Conservation (phyloP, 1,140 invertebrate genomes). For the Araneus ventricosus region DNA sequence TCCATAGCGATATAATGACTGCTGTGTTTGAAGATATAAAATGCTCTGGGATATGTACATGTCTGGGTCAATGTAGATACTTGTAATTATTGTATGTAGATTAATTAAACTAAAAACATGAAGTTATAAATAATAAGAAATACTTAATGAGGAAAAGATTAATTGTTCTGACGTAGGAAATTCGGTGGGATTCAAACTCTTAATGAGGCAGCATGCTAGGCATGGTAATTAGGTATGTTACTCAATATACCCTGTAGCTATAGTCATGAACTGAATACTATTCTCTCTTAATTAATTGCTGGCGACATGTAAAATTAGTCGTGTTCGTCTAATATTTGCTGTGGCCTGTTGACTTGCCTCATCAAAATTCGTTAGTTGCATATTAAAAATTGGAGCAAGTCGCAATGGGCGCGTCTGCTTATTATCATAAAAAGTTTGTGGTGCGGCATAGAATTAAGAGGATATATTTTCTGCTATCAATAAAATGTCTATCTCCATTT, state of each 20-base stretch:
- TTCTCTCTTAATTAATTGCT: too few species aligned
- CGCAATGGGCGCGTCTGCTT: too few species aligned
- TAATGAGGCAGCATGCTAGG: neutral
- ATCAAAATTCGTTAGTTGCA: too few species aligned
- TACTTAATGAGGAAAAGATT: neutral
- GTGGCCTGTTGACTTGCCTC: too few species aligned
- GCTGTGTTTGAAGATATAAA: neutral
- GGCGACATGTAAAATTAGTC: too few species aligned
- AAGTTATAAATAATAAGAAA: neutral
- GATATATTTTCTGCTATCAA: too few species aligned
- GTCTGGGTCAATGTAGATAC: neutral
- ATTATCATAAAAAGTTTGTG: too few species aligned
- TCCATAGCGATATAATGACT: neutral
- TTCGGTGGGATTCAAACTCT: neutral
- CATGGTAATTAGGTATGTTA: neutral
- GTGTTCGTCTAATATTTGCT: too few species aligned
- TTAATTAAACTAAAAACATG: too few species aligned
- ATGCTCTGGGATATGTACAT: neutral
- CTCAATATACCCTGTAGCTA: neutral
- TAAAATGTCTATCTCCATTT: too few species aligned
- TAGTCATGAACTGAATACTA: neutral
- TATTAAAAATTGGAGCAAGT: too few species aligned
- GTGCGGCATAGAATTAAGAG: too few species aligned
- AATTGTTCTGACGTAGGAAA: neutral
- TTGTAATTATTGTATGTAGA: neutral